These are phyloP conservation scores for Bucorvus abyssinicus DNA, from an alignment of 2,797 vertebrate species.

Conservation along the genomic window DNA sequence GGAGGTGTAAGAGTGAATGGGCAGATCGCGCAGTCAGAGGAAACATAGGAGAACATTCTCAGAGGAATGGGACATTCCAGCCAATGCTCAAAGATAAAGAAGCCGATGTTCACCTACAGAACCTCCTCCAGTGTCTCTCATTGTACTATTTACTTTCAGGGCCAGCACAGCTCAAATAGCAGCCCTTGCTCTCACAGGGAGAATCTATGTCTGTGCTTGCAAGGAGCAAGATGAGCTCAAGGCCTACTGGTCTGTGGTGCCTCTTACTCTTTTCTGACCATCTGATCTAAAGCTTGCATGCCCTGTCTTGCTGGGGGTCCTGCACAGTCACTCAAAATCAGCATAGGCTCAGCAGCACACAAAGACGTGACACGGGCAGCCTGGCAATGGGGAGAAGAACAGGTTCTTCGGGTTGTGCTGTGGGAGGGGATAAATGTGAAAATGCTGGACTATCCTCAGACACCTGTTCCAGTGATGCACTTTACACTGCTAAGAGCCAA, in stretches of 20 bases:
- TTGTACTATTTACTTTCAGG: not conserved
- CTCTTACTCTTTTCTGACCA: not conserved
- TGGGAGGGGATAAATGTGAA: not conserved
- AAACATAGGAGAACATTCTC: not conserved
- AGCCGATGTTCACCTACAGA: not conserved
- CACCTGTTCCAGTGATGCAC: not conserved
- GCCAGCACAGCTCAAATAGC: not conserved
- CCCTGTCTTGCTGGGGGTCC: not conserved
- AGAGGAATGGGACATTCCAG: not conserved
- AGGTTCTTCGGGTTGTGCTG: not conserved
- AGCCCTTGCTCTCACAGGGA: not conserved
- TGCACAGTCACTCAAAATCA: not conserved
- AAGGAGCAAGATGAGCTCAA: not conserved
- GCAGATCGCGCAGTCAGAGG: not conserved
- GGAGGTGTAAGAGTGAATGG: not conserved
- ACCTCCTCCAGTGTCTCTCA: not conserved
- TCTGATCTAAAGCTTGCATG: not conserved
- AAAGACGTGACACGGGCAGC: rapidly evolving
- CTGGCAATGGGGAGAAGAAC: not conserved
- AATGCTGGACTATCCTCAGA: not conserved
- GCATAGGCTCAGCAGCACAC: not conserved
- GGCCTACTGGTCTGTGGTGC: not conserved
- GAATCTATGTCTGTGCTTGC: not conserved
- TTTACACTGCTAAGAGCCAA: not conserved
- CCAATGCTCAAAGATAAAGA: not conserved